These are phyloP conservation scores for Pachyramphus minor DNA, from an alignment of 2,113 vertebrate genomes.

Conservation along the genomic window DNA sequence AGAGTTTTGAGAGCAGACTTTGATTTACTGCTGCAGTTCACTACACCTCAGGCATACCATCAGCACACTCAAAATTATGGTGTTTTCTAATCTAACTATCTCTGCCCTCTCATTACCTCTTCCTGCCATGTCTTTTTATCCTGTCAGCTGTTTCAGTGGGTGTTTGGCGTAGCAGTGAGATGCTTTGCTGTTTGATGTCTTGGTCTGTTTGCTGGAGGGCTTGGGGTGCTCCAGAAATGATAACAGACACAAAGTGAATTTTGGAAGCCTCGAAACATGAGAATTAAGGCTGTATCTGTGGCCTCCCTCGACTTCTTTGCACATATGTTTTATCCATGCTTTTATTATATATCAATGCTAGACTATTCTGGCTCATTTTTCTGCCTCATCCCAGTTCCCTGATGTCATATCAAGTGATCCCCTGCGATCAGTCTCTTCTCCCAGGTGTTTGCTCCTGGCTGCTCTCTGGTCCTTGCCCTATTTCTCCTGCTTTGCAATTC, in stretches of 20 bases:
- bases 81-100: background rate
- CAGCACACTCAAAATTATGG: background rate
- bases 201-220: background rate
- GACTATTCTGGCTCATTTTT: background rate
- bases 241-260: background rate
- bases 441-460: background rate
- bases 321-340: background rate
- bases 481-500: background rate
- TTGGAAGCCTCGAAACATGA: background rate
- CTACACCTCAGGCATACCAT: background rate
- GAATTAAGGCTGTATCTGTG: background rate
- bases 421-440: rapidly evolving
- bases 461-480: background rate
- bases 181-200: background rate
- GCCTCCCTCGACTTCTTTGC: background rate
- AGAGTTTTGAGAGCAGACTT: background rate
- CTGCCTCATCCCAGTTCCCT: background rate
- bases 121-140: background rate
- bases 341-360: background rate
- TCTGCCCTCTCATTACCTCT: background rate
- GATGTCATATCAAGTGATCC: background rate
- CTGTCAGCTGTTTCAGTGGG: background rate
- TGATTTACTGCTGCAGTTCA: background rate
- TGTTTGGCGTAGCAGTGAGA: background rate
- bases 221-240: background rate